Conservation (phyloP, 1,140 invertebrate genomes). For the Colletes gigas region DNA sequence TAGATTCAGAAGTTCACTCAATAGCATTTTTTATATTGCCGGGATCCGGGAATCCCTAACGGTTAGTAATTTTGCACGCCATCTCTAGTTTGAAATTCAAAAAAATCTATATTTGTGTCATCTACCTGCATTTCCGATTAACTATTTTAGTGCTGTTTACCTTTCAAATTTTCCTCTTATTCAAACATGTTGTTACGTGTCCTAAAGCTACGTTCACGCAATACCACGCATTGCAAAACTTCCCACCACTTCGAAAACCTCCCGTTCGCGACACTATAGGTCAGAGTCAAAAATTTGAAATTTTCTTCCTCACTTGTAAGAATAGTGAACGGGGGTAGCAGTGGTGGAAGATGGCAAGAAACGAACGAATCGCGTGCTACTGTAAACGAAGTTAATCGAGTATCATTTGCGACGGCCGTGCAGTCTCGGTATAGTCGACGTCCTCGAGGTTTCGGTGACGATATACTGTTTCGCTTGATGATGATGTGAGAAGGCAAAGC, state of each 20-base stretch:
- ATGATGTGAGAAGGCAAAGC: conserved; percentile 51
- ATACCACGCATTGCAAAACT: background rate
- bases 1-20: no score
- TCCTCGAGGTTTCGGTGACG: conserved; percentile 18
- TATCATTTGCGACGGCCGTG: conserved; percentile 30
- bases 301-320: background rate
- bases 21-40: no score
- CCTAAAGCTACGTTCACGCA: background rate
- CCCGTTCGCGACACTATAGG: background rate
- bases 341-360: conserved; percentile 52
- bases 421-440: conserved; percentile 26
- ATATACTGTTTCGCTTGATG: background rate
- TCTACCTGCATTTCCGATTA: no score
- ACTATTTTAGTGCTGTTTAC: no score
- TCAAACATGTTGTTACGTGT: no score
- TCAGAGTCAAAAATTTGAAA: background rate
- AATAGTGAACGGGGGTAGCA: conserved; percentile 18
- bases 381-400: conserved; percentile 43
- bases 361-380: conserved; percentile 59
- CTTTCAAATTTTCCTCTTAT: no score
- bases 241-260: background rate
- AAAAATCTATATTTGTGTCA: no score
- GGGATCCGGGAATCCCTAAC: no score
- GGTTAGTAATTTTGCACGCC: no score
- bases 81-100: no score